phyloP scores from a whole-genome alignment of 2,797 vertebrate species.

The Apogon talboti region DNA sequence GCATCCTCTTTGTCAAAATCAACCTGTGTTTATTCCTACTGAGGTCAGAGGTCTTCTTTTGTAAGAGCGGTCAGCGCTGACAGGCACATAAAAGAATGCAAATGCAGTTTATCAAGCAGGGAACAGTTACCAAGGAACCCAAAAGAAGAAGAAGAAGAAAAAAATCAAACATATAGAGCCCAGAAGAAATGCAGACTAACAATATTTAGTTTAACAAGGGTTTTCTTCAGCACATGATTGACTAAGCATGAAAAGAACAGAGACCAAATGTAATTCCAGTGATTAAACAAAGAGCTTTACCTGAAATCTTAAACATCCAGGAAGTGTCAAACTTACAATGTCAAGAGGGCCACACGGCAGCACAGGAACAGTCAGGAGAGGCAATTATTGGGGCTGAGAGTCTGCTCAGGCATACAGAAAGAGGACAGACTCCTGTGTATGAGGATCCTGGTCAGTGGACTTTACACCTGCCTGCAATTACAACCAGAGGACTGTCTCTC shows the following conservation, averaged over 20 bases:
- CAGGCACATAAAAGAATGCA: too few species aligned
- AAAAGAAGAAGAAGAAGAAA: too few species aligned
- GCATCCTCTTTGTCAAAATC: too few species aligned
- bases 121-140: too few species aligned
- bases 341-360: constrained; percentile 17
- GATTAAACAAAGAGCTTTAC: constrained; percentile 2
- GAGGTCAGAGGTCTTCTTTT: too few species aligned
- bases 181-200: too few species aligned
- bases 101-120: too few species aligned
- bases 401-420: neutral
- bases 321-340: constrained; percentile 8
- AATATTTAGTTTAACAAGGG: too few species aligned
- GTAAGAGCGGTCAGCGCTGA: too few species aligned
- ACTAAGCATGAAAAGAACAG: neutral
- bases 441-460: constrained; percentile 7
- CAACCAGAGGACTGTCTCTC: constrained; percentile 21
- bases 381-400: constrained; percentile 3
- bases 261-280: neutral
- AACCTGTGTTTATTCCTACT: too few species aligned
- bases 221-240: neutral
- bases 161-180: too few species aligned
- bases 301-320: constrained; percentile 1
- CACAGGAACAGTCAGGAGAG: constrained; percentile 7
- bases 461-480: constrained; percentile 26
- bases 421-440: neutral